Evolutionary conservation across 2,113 vertebrate genomes (phyloP).

Genomic region (Gymnocephalus cernua): DNA sequence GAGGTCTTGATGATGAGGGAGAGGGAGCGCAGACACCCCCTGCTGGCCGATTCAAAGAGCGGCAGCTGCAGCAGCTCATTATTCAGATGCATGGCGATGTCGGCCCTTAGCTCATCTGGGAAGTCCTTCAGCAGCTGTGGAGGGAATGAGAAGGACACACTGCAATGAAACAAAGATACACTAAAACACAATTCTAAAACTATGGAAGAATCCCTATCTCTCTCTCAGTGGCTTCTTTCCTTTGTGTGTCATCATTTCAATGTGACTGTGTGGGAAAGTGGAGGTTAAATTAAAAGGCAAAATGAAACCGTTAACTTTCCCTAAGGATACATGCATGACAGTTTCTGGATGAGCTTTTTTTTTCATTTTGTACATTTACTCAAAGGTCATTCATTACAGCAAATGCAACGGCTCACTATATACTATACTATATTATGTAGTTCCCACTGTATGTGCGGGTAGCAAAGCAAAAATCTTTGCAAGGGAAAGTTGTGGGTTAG

Average conservation of each 20-base stretch:
- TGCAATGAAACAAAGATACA: background rate
- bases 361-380: background rate
- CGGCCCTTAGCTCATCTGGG: slow-evolving; percentile 84
- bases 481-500: background rate
- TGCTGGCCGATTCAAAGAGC: slow-evolving; percentile 85
- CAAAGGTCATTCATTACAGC: background rate
- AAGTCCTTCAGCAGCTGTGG: slow-evolving; percentile 85
- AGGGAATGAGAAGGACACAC: background rate
- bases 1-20: slow-evolving; percentile 86
- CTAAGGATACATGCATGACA: slow-evolving; percentile 1
- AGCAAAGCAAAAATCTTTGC: background rate
- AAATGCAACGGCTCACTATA: background rate
- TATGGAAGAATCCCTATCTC: background rate
- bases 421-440: background rate
- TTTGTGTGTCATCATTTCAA: slow-evolving; percentile 17
- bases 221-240: background rate
- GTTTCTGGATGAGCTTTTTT: background rate
- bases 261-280: slow-evolving; percentile 55
- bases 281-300: slow-evolving; percentile 16
- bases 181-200: background rate
- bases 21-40: slow-evolving; percentile 85
- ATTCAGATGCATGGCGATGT: slow-evolving; percentile 86
- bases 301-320: slow-evolving; percentile 56
- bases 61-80: slow-evolving; percentile 85
- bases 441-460: background rate